A percentile compares a stretch with the other conserved stretches of the same genome.
Evolutionary conservation across 1,140 invertebrate genomes (phyloP).

Genomic region (Drosophila setifemur): DNA sequence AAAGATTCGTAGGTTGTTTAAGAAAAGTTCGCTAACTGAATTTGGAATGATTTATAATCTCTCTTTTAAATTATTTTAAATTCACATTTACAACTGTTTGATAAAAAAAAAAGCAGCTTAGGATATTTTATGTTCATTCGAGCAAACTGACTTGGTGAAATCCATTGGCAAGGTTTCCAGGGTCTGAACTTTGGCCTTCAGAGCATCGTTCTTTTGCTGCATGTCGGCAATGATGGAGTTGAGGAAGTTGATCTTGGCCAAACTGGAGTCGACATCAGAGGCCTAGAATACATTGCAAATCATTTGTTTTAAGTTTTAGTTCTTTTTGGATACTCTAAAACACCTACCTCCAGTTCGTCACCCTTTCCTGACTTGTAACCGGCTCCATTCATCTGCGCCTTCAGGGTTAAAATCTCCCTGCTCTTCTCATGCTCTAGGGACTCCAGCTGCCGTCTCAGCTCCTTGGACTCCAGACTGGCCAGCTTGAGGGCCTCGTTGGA

Average conservation of each 20-base stretch:
- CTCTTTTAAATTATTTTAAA: no score
- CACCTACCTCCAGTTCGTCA: constrained; percentile 30
- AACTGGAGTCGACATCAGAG: constrained; percentile 51
- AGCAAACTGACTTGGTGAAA: constrained; percentile 68
- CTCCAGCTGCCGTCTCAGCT: constrained; percentile 50
- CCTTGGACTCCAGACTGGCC: constrained; percentile 37
- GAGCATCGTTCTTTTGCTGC: constrained; percentile 94
- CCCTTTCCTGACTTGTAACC: background rate
- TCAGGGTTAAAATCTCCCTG: constrained; percentile 52
- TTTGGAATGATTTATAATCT: background rate
- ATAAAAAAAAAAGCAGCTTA: background rate
- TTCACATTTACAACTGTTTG: no score
- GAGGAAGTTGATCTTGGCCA: constrained; percentile 92
- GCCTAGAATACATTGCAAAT: background rate
- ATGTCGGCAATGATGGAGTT: constrained; percentile 98
- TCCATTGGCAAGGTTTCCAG: constrained; percentile 87
- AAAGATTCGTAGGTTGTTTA: no score
- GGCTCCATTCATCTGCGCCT: constrained; percentile 43
- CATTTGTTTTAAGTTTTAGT: background rate
- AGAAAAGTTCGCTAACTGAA: no score
- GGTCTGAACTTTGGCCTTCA: constrained; percentile 90
- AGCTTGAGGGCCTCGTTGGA: constrained; percentile 41
- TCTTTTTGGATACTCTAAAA: background rate
- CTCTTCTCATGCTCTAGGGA: constrained; percentile 53
- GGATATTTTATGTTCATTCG: no score